These are phyloP conservation scores for Chaunax sp. DNA, from an alignment of 2,797 vertebrate species.

Conservation along the genomic window DNA sequence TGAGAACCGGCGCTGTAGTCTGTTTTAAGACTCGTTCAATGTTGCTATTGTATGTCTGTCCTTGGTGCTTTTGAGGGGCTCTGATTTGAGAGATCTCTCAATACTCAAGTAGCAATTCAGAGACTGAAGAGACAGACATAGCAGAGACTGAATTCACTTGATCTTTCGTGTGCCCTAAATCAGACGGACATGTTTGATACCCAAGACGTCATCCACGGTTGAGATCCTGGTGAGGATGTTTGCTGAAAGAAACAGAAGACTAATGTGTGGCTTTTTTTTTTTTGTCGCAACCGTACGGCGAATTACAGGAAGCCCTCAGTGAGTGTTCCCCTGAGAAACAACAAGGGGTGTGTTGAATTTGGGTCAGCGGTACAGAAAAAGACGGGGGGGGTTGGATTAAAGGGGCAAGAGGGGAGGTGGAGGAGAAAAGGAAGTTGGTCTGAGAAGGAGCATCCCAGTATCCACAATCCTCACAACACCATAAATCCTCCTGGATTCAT, in stretches of 20 bases:
- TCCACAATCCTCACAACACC: slow-evolving; percentile 81
- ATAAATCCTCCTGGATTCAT: slow-evolving; percentile 87
- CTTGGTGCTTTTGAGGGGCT: slow-evolving; percentile 26
- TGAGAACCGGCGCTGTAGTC: slow-evolving; percentile 45
- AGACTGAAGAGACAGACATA: slow-evolving; percentile 2
- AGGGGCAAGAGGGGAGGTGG: slow-evolving; percentile 23
- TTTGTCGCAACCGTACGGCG: neutral
- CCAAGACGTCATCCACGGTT: slow-evolving; percentile 45
- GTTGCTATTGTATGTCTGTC: slow-evolving; percentile 33
- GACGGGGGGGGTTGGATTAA: slow-evolving; percentile 1
- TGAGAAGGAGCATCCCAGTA: slow-evolving; percentile 60
- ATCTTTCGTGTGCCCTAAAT: slow-evolving; percentile 38
- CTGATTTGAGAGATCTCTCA: slow-evolving; percentile 40
- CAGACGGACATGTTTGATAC: slow-evolving; percentile 42
- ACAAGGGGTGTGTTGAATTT: slow-evolving; percentile 10
- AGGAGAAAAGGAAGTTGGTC: slow-evolving; percentile 63
- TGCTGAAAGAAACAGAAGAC: slow-evolving; percentile 5
- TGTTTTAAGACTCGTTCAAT: slow-evolving; percentile 53
- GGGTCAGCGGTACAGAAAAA: slow-evolving; percentile 49
- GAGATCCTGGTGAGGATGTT: slow-evolving; percentile 34
- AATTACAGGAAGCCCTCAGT: slow-evolving; percentile 39
- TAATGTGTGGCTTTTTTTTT: slow-evolving; percentile 18
- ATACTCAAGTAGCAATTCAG: slow-evolving; percentile 20
- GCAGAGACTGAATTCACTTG: slow-evolving; percentile 14
- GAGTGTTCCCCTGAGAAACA: slow-evolving; percentile 73